Evolutionary conservation across 1,140 invertebrate genomes (phyloP).

Genomic region (Drosophila sproati): DNA sequence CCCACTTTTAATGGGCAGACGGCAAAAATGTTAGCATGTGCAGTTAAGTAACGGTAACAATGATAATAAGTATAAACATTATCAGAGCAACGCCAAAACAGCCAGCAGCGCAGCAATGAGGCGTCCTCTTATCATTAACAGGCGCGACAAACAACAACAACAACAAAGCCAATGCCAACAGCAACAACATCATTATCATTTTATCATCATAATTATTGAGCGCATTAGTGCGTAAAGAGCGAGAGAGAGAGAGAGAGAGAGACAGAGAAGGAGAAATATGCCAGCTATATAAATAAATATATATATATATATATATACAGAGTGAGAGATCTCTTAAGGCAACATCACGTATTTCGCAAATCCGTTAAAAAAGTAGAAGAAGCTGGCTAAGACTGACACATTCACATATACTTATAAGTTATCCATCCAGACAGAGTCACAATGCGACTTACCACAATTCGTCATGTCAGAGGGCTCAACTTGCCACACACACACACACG

Average conservation of each 20-base stretch:
- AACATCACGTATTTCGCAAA: slow-evolving; percentile 58
- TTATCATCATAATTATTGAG: slow-evolving; percentile 80
- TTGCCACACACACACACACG: too few relatives aligned
- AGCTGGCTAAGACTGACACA: slow-evolving; percentile 33
- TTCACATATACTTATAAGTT: slow-evolving; percentile 1
- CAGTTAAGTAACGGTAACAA: slow-evolving; percentile 77
- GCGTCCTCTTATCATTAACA: slow-evolving; percentile 40
- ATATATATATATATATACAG: neutral
- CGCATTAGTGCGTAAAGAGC: slow-evolving; percentile 61
- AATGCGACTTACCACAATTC: slow-evolving; percentile 68
- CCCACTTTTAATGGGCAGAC: slow-evolving; percentile 59
- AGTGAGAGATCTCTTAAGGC: neutral
- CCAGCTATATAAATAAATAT: neutral
- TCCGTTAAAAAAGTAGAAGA: slow-evolving; percentile 39
- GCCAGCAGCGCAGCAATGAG: slow-evolving; percentile 4
- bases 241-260: neutral
- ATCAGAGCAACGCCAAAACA: slow-evolving; percentile 1
- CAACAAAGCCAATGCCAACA: slow-evolving; percentile 41
- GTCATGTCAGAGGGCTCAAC: slow-evolving; percentile 67
- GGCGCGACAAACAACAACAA: slow-evolving; percentile 15
- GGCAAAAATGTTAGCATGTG: slow-evolving; percentile 76
- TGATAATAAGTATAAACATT: slow-evolving; percentile 44
- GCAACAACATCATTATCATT: slow-evolving; percentile 67
- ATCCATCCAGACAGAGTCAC: slow-evolving; percentile 13
- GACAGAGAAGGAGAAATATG: neutral